Base-by-base conservation (phyloP, 2,888 invertebrate genomes). In the Catocala fraxini region DNA sequence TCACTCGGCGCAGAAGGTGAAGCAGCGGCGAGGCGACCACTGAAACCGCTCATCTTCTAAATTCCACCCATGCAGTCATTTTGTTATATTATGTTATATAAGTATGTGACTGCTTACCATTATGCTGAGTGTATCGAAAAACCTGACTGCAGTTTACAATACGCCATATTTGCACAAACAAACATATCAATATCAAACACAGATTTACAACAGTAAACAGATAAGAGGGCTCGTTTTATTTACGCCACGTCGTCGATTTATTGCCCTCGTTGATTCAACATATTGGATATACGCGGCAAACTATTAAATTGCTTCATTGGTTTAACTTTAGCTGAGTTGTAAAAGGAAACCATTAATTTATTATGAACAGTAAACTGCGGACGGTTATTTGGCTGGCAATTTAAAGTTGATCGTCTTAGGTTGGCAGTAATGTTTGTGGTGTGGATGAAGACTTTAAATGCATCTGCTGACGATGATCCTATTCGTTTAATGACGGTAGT, bases 251-350 rank as follows among this genome's bases (percentile, higher is more conserved):
- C 42, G 12, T 6, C 41, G 59, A 56, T 76, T 73, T 66, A 76
- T 65, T 46, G 48, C 35, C 5, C 6, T n/a, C 62, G 62, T 70
- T 56, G 34, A 63, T 64, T 59, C 53, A 33, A 46, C 46, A 41
- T 39, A 59, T 51, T 55, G 60, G 70, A 63, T 54, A 60, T 65
- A 58, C 65, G 51, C 13, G 59, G 63, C 56, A 62, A 63, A 59
- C 63, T 57, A 71, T 72, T 74, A 74, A 71, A 70, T 62, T 51
- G 59, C 58, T 67, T 63, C 70, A 73, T 59, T 55, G 74, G 56
- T 64, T 59, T 63, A 48, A 55, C 58, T 59, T 58, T 61, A 57
- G 55, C 59, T 52, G 65, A 47, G 51, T 56, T 45, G 60, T 72
- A 72, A 72, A 72, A 68, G 48, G 5, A 33, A 57, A 58, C 65